Evolutionary conservation across 1,140 invertebrate genomes (phyloP).

Genomic region (Agrilus planipennis): DNA sequence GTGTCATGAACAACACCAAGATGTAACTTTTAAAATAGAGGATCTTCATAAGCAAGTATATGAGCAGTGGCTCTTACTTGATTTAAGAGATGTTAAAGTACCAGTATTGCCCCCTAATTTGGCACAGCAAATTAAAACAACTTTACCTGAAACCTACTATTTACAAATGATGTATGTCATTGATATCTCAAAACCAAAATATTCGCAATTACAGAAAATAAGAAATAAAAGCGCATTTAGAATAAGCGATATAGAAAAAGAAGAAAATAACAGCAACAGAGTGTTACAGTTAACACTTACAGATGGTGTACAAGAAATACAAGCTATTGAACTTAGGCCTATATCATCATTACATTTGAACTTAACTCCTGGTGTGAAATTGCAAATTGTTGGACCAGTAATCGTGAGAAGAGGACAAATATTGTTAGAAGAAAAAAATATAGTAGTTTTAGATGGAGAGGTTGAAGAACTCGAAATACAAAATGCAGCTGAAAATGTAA

Average conservation of each 20-base stretch:
- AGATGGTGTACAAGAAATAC: slow-evolving; percentile 58
- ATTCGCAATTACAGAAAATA: slow-evolving; percentile 51
- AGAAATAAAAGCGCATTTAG: slow-evolving; percentile 43
- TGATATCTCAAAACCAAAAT: slow-evolving; percentile 42
- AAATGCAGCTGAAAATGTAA: slow-evolving; percentile 48
- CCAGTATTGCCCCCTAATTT: slow-evolving; percentile 43
- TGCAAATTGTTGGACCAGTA: slow-evolving; percentile 50
- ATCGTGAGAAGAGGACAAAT: slow-evolving; percentile 57
- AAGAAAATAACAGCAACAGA: slow-evolving; percentile 39
- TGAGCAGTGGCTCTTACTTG: slow-evolving; percentile 48
- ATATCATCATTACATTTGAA: slow-evolving; percentile 48
- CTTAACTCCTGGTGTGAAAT: slow-evolving; percentile 52
- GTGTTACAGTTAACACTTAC: slow-evolving; percentile 64
- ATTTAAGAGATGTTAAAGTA: slow-evolving; percentile 45
- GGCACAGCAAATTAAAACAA: slow-evolving; percentile 28
- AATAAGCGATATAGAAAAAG: slow-evolving; percentile 36
- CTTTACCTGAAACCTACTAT: slow-evolving; percentile 41
- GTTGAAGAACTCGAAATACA: slow-evolving; percentile 48
- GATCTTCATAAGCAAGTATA: slow-evolving; percentile 20
- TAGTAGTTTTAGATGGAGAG: slow-evolving; percentile 61
- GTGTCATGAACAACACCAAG: slow-evolving; percentile 20
- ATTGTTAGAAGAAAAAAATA: slow-evolving; percentile 48
- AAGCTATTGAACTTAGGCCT: slow-evolving; percentile 60
- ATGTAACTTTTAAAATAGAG: slow-evolving; percentile 17
- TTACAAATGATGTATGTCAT: slow-evolving; percentile 38